Evolutionary conservation across 2,797 vertebrate species (phyloP).

Genomic region (Aphelocoma californica): DNA sequence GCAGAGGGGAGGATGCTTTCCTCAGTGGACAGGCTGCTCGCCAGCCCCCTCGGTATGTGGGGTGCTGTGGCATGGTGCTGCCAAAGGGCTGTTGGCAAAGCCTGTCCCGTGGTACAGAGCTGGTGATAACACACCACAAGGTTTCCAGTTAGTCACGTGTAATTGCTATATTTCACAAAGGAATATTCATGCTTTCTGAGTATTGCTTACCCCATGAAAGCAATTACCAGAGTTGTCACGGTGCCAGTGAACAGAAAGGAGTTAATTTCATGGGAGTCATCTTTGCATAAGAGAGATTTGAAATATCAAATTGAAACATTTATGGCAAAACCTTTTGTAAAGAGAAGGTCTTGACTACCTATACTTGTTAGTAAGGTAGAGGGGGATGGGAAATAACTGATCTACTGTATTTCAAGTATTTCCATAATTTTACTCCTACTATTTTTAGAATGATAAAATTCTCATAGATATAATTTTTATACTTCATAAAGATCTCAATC

Average conservation of each 20-base stretch:
- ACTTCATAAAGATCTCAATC: neutral
- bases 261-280: constrained; percentile 49
- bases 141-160: neutral
- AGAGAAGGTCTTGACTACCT: neutral
- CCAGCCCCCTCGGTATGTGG: accelerated
- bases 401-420: neutral
- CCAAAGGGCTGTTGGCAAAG: neutral
- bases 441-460: neutral
- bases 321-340: constrained; percentile 20
- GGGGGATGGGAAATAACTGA: neutral
- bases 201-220: constrained; percentile 40
- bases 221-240: constrained; percentile 21
- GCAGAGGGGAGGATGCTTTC: accelerated
- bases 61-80: accelerated
- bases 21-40: neutral
- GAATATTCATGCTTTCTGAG: constrained; percentile 27
- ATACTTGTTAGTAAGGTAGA: neutral
- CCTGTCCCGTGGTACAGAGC: accelerated
- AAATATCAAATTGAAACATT: constrained; percentile 39
- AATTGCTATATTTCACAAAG: constrained; percentile 13
- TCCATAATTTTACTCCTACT: neutral
- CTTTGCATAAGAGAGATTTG: constrained; percentile 15
- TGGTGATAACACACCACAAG: accelerated
- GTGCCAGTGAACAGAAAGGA: neutral
- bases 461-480: neutral